Evolutionary conservation across 2,888 invertebrate species (phyloP).

Genomic region (Nomada hirtipes): DNA sequence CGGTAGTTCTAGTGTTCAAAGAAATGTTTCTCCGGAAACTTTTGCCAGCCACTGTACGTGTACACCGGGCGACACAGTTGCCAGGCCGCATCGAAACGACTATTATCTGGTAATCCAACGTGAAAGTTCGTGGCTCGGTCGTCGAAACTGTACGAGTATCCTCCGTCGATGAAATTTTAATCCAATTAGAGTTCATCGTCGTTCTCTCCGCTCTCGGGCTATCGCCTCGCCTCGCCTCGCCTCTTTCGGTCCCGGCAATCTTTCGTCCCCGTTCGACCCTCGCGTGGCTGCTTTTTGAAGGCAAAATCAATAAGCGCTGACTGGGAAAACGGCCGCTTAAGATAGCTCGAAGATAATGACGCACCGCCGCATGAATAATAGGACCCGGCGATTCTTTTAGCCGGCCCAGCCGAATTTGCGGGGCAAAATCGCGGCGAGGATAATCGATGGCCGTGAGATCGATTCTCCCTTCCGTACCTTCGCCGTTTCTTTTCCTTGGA

Average conservation of each 20-base stretch:
- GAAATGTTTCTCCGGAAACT: neutral
- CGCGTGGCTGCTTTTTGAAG: slow-evolving; percentile 31
- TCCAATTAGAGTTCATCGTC: slow-evolving; percentile 65
- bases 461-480: neutral
- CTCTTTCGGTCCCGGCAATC: neutral
- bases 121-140: slow-evolving; percentile 37
- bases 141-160: slow-evolving; percentile 15
- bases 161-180: slow-evolving; percentile 67
- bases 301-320: slow-evolving; percentile 64
- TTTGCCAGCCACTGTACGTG: neutral
- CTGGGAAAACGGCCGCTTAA: slow-evolving; percentile 49
- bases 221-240: neutral
- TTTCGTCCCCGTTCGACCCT: neutral
- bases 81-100: neutral
- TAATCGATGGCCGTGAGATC: slow-evolving; percentile 17
- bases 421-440: slow-evolving; percentile 19
- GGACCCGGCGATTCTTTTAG: slow-evolving; percentile 10
- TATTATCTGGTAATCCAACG: slow-evolving; percentile 54
- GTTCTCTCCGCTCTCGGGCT: slow-evolving; percentile 29
- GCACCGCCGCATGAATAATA: slow-evolving; percentile 53
- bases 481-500: neutral
- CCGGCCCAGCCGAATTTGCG: slow-evolving; percentile 27
- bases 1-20: no score
- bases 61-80: slow-evolving; percentile 12
- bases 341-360: slow-evolving; percentile 51